Percentiles rank a stretch among this genome's conserved stretches.
Conservation (phyloP, 2,888 invertebrate species). For the Drosophila aldrichi region DNA sequence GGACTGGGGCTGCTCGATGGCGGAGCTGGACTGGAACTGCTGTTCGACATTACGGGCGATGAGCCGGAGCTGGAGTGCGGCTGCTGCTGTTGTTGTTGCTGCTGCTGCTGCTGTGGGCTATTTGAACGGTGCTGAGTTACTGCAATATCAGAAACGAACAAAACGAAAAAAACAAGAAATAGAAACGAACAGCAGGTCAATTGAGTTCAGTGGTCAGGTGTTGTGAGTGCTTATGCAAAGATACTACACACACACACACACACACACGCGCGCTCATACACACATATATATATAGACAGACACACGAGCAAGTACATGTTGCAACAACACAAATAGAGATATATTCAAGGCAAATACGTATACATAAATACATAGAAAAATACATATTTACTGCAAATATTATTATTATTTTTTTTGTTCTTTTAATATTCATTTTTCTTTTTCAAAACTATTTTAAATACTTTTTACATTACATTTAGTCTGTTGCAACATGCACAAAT, state of each 20-base stretch:
- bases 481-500: slow-evolving; percentile 81
- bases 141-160: slow-evolving; percentile 56
- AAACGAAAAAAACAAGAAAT: neutral
- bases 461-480: slow-evolving; percentile 51
- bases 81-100: slow-evolving; percentile 69
- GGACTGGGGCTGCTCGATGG: slow-evolving; percentile 86
- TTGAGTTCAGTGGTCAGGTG: slow-evolving; percentile 29
- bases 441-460: slow-evolving; percentile 31
- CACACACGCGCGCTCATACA: slow-evolving; percentile 8
- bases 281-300: neutral
- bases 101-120: slow-evolving; percentile 84
- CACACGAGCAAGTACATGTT: slow-evolving; percentile 65
- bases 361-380: slow-evolving; percentile 32
- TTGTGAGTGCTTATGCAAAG: slow-evolving; percentile 35
- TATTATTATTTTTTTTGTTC: neutral
- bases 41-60: slow-evolving; percentile 86
- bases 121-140: slow-evolving; percentile 86
- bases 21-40: slow-evolving; percentile 86
- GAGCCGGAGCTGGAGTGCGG: slow-evolving; percentile 85
- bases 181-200: slow-evolving; percentile 37
- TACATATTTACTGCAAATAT: slow-evolving; percentile 20
- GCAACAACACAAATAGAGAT: slow-evolving; percentile 63
- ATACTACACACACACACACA: slow-evolving; percentile 16
- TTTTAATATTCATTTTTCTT: neutral
- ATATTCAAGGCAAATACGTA: slow-evolving; percentile 29